Conservation (phyloP, 92 coral and sea anemone species). For the Pocillopora grandis region DNA sequence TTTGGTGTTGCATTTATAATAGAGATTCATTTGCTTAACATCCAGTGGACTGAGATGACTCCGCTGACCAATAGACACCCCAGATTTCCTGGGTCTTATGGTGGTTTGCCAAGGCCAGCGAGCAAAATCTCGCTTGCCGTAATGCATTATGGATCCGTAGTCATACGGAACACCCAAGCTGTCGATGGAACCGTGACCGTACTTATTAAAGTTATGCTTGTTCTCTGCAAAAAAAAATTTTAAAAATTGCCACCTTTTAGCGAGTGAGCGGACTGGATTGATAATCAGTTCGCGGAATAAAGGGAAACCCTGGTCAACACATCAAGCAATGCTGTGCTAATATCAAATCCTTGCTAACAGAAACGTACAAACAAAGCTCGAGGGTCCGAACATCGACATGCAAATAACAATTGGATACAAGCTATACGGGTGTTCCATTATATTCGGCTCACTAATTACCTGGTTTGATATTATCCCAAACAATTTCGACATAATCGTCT, state of each 20-base stretch:
- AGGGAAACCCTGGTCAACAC: no score
- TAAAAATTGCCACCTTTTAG: no score
- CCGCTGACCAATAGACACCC: constrained; percentile 95
- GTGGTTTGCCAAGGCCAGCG: constrained; percentile 94
- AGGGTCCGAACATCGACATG: no score
- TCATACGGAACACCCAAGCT: constrained; percentile 86
- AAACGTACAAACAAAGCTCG: no score
- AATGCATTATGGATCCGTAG: constrained; percentile 95
- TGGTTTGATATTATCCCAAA: constrained; percentile 64
- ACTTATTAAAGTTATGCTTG: constrained; percentile 85
- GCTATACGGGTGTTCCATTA: no score
- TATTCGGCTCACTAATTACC: constrained; percentile 13
- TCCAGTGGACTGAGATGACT: constrained; percentile 79
- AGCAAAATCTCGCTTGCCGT: constrained; percentile 85
- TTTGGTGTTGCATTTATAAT: constrained; percentile 64
- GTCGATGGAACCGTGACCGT: constrained; percentile 78
- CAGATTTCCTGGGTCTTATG: constrained; percentile 68
- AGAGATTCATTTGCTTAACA: constrained; percentile 83
- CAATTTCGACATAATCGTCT: constrained; percentile 62
- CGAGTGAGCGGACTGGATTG: no score
- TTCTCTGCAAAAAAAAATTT: constrained; percentile 41
- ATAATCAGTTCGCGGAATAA: no score
- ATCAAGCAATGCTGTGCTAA: no score
- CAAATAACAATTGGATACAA: no score
- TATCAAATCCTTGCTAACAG: no score